Evolutionary conservation across 2,113 vertebrate species (phyloP), one percentile per base, ranked within the genome.

Genomic region (Nyctibius bracteatus): DNA sequence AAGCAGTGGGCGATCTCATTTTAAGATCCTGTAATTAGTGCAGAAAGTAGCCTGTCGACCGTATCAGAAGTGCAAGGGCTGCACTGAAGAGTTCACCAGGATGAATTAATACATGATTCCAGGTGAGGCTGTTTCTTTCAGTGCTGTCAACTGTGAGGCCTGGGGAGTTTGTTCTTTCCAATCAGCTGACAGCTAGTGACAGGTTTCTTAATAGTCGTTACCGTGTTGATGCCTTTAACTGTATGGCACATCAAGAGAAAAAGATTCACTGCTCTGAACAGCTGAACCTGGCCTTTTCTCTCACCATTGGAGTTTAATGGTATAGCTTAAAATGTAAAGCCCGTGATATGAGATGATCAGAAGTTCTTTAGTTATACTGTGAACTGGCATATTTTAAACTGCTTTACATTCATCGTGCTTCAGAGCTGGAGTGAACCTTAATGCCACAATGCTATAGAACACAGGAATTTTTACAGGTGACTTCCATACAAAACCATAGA

Each of bases 11-110:
- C 81, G 77, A 91, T 58, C 86, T 93, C 49, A 46, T 85, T 96
- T 90, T 75, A 88, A 44, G 41, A 62, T 96, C 80, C 83, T 94
- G 96, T 96, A 97, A 97, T 97, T 96, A 97, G 91, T 49, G 79
- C 62, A 57, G 62, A 94, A 94, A 90, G 58, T 33, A 59, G 78
- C 63, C 43, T 59, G 27, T 55, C 1, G 0, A 23, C 94, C 62
- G 8, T 10, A 51, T 33, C 58, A 68, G 87, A 74, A 39, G 44
- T 17, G 70, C 31, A 81, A 61, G 46, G 33, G 39, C 88, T 59
- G 68, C 75, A 44, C 28, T 37, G 90, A 88, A 81, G 63, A 16
- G 0, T 54, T 73, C 57, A 7, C 52, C 1, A 2, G 67, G 52
- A 68, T 96, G 67, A 92, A 93, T 92, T 96, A 94, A 91, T 79